Evolutionary conservation across 2,113 vertebrate genomes (phyloP).

Genomic region (Alces alces): DNA sequence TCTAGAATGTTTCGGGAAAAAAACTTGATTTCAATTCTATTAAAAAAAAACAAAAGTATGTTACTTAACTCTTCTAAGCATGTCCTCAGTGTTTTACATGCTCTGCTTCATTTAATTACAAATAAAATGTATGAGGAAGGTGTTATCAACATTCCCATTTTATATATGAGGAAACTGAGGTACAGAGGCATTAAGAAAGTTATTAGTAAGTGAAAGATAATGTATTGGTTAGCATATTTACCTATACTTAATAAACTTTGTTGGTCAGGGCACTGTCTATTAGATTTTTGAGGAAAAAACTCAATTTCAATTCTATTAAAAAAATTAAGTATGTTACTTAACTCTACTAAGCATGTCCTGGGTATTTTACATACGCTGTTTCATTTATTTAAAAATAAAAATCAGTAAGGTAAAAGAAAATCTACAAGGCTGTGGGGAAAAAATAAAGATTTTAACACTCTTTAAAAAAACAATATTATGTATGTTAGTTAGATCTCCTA

Average conservation of each 20-base stretch:
- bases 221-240: background rate
- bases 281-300: background rate
- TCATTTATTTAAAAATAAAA: background rate
- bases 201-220: background rate
- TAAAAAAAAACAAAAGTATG: background rate
- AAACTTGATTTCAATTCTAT: background rate
- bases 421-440: background rate
- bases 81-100: background rate
- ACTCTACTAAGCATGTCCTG: background rate
- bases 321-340: background rate
- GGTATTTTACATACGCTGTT: background rate
- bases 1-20: background rate
- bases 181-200: background rate
- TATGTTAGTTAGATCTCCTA: background rate
- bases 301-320: background rate
- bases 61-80: background rate
- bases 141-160: background rate
- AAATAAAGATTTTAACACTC: background rate
- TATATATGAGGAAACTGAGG: background rate
- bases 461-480: background rate
- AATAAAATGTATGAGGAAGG: background rate
- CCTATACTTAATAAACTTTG: background rate
- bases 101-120: background rate
- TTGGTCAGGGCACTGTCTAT: background rate
- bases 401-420: background rate